Percentiles rank a stretch among this genome's conserved stretches.
phyloP scores from a whole-genome alignment of 2,797 vertebrate species.

The Synanceia verrucosa region DNA sequence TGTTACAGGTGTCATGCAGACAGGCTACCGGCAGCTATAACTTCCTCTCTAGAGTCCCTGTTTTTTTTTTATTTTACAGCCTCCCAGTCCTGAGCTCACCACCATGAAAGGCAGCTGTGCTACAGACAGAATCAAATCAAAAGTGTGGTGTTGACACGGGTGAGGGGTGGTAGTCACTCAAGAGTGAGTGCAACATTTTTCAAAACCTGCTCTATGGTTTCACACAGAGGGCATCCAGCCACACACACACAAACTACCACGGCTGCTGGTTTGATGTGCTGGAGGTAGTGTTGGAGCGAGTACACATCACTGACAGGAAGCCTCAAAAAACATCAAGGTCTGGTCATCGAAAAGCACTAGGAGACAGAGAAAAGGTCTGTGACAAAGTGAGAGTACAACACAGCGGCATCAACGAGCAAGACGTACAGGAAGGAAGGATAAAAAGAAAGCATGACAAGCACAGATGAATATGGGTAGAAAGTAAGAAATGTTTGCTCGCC shows the following conservation, averaged over 20 bases:
- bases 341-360: slow-evolving; percentile 28
- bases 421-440: background rate
- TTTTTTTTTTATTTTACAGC: slow-evolving; percentile 12
- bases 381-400: slow-evolving; percentile 20
- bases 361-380: slow-evolving; percentile 19
- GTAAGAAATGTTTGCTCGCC: slow-evolving; percentile 12
- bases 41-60: slow-evolving; percentile 19
- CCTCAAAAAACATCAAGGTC: slow-evolving; percentile 41
- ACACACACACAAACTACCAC: slow-evolving; percentile 12
- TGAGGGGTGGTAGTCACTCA: slow-evolving; percentile 43
- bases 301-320: slow-evolving; percentile 40
- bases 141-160: slow-evolving; percentile 48
- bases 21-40: slow-evolving; percentile 10
- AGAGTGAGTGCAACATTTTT: slow-evolving; percentile 41
- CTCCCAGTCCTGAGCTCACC: slow-evolving; percentile 30
- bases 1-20: slow-evolving; percentile 29
- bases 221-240: slow-evolving; percentile 38
- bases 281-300: slow-evolving; percentile 30
- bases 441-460: slow-evolving; percentile 4
- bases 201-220: slow-evolving; percentile 40
- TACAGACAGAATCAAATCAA: slow-evolving; percentile 51
- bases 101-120: slow-evolving; percentile 54
- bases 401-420: background rate
- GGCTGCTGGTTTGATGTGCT: slow-evolving; percentile 38
- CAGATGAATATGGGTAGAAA: slow-evolving; percentile 21